A percentile compares a stretch with the other conserved stretches of the same genome.
These are phyloP conservation scores for Neuroscelio doddi DNA, from an alignment of 2,888 invertebrate species.

Conservation along the genomic window DNA sequence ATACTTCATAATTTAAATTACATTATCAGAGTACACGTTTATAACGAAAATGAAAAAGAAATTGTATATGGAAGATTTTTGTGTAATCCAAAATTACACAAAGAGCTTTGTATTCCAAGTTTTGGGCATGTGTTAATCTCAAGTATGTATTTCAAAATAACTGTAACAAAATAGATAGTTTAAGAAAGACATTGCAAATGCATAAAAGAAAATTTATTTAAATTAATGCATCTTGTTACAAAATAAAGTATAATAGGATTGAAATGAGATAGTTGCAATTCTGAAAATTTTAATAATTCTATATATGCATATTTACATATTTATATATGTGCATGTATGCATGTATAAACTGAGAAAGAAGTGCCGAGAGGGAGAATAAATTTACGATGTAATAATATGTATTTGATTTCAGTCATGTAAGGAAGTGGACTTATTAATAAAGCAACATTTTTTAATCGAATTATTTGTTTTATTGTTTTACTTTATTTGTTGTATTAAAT, in stretches of 20 bases:
- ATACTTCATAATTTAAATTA: conserved; percentile 40
- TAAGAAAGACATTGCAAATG: conserved; percentile 17
- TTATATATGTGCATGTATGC: conserved; percentile 24
- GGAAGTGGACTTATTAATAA: conserved; percentile 41
- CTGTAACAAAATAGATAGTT: conserved; percentile 30
- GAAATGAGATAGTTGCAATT: conserved; percentile 38
- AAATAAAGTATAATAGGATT: conserved; percentile 35
- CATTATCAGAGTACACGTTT: conserved; percentile 41
- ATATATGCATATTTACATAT: conserved; percentile 21
- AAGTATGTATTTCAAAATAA: conserved; percentile 28
- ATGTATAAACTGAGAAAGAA: conserved; percentile 20
- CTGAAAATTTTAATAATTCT: conserved; percentile 38
- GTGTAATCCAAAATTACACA: conserved; percentile 1
- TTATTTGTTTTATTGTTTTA: conserved; percentile 6
- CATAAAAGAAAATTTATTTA: conserved; percentile 19
- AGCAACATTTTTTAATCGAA: conserved; percentile 41
- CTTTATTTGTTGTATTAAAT: conserved; percentile 1
- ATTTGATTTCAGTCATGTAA: conserved; percentile 39
- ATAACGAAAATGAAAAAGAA: conserved; percentile 32
- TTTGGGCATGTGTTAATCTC: background rate
- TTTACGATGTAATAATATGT: conserved; percentile 31
- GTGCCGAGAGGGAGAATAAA: conserved; percentile 19
- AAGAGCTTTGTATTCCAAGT: background rate
- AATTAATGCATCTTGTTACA: conserved; percentile 33
- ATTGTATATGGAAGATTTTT: background rate